Percentiles rank a stretch among this genome's conserved stretches.
Evolutionary conservation across 2,888 invertebrate species (phyloP).

Genomic region (Notodonta ziczac): DNA sequence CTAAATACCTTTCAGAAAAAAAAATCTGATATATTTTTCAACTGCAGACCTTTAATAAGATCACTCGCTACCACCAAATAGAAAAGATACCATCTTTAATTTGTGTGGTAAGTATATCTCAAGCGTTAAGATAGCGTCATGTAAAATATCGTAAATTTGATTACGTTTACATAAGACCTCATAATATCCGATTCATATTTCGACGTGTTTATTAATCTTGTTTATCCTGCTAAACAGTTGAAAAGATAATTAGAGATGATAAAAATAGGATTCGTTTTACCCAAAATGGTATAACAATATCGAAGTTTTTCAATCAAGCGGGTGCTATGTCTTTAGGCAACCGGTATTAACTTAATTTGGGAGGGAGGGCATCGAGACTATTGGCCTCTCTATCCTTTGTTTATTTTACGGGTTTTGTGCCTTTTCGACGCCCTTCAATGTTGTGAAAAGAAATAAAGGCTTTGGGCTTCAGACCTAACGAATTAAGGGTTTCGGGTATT

Average conservation of each 20-base stretch:
- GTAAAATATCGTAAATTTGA: no score
- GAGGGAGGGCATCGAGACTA: constrained; percentile 41
- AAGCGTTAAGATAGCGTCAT: no score
- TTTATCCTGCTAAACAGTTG: no score
- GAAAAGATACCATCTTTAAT: no score
- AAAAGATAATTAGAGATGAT: neutral
- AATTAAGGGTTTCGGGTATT: neutral
- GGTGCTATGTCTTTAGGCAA: constrained; percentile 54
- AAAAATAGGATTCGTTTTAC: neutral
- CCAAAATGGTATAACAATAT: constrained; percentile 38
- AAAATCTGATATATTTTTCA: no score
- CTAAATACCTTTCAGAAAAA: no score
- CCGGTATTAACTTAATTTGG: constrained; percentile 59
- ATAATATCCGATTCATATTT: no score
- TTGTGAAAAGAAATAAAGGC: constrained; percentile 19
- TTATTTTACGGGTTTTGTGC: constrained; percentile 24
- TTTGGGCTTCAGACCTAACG: neutral
- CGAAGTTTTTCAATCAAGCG: constrained; percentile 75
- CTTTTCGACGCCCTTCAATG: constrained; percentile 10
- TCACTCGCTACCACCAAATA: no score
- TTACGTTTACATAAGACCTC: no score
- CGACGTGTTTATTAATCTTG: no score
- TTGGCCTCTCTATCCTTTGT: constrained; percentile 32
- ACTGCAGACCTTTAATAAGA: no score
- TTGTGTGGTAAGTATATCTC: no score